Percentiles rank a stretch among this genome's conserved stretches.
Evolutionary conservation across 1,140 invertebrate genomes (phyloP).

Genomic region (Drosophila serrata): DNA sequence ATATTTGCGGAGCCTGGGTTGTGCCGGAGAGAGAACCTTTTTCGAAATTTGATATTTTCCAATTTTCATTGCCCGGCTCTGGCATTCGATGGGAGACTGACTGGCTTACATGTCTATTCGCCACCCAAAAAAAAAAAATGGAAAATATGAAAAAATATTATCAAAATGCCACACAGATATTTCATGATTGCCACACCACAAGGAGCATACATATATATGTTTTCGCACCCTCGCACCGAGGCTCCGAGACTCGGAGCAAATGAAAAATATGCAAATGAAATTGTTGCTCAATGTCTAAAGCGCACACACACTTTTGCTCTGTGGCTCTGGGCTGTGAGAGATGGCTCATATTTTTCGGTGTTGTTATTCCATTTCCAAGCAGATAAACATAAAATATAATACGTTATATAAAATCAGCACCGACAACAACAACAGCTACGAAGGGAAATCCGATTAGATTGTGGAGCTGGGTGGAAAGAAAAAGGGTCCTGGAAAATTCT

Average conservation of each 20-base stretch:
- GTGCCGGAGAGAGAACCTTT: conserved; percentile 26
- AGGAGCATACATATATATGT: conserved; percentile 18
- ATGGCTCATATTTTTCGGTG: conserved; percentile 45
- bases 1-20: conserved; percentile 20
- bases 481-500: conserved; percentile 6
- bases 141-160: conserved; percentile 51
- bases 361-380: conserved; percentile 78
- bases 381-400: conserved; percentile 78
- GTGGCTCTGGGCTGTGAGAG: conserved; percentile 28
- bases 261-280: conserved; percentile 84
- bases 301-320: conserved; percentile 38
- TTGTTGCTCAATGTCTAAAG: conserved; percentile 76
- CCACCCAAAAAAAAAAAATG: conserved; percentile 9
- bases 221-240: conserved; percentile 52
- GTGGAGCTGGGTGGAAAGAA: not conserved
- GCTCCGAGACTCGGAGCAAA: conserved; percentile 47
- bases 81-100: conserved; percentile 59
- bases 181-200: conserved; percentile 28
- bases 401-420: conserved; percentile 69
- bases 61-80: conserved; percentile 73
- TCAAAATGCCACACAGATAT: conserved; percentile 61
- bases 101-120: conserved; percentile 61
- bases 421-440: conserved; percentile 27
- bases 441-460: conserved; percentile 61
- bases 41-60: conserved; percentile 81